Evolutionary conservation across 2,797 vertebrate genomes (phyloP).

Genomic region (Buphagus erythrorhynchus): DNA sequence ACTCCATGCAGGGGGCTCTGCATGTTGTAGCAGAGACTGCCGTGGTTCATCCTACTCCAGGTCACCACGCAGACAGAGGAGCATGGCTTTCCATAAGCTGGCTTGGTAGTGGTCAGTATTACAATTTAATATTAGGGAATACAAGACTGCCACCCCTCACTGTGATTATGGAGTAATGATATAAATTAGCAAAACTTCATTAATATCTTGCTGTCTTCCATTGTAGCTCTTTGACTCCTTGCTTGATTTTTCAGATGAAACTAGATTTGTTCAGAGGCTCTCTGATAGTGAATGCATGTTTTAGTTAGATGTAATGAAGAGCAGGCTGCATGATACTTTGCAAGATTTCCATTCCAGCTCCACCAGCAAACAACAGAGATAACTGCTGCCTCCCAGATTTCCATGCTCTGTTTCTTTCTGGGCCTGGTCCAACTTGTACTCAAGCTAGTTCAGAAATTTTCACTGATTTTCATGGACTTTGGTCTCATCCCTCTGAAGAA

Average conservation of each 20-base stretch:
- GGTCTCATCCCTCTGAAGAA: not conserved
- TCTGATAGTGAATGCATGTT: not conserved
- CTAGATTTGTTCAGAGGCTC: not conserved
- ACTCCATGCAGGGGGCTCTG: not conserved
- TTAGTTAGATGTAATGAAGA: not conserved
- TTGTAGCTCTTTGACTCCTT: not conserved
- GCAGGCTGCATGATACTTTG: not conserved
- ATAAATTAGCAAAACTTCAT: not conserved
- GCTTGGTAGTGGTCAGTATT: not conserved
- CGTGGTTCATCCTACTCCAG: not conserved
- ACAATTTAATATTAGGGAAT: not conserved
- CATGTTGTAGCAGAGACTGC: not conserved
- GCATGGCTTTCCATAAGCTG: not conserved
- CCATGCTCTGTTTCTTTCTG: not conserved
- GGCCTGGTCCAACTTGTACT: not conserved
- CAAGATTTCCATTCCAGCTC: not conserved
- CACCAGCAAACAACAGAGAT: not conserved
- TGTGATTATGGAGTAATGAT: not conserved
- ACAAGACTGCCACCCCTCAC: not conserved
- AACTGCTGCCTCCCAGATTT: not conserved
- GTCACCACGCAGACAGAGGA: not conserved
- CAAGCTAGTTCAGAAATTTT: not conserved
- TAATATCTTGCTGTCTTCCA: not conserved
- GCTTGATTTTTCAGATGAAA: not conserved
- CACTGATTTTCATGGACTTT: not conserved